A percentile compares a stretch with the other conserved stretches of the same genome.
phyloP scores from a whole-genome alignment of 2,888 invertebrate genomes.

The Operophtera brumata region DNA sequence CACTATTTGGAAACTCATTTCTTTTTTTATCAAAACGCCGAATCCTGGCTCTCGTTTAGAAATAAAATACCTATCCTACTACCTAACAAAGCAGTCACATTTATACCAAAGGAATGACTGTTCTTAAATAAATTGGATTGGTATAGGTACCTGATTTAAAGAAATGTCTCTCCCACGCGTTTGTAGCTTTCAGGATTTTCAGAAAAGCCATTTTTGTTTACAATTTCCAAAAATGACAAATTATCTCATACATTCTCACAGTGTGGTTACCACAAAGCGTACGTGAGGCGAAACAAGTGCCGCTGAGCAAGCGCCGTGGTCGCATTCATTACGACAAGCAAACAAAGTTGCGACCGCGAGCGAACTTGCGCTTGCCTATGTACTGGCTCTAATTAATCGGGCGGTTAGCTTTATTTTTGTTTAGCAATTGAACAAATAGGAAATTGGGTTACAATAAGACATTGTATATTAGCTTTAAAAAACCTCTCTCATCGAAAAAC shows the following conservation, averaged over 20 bases:
- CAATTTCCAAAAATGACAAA: constrained; percentile 5
- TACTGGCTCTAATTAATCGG: constrained; percentile 37
- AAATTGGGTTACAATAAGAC: no score
- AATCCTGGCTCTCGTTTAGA: no score
- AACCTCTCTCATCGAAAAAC: no score
- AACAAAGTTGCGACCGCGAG: constrained; percentile 51
- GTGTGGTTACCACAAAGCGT: constrained; percentile 16
- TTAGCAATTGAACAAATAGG: constrained; percentile 14
- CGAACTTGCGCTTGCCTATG: constrained; percentile 44
- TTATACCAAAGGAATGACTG: no score
- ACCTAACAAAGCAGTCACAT: no score
- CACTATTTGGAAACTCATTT: no score
- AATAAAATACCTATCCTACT: no score
- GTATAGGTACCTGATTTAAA: neutral
- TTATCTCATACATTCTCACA: constrained; percentile 1
- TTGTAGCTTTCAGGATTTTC: neutral
- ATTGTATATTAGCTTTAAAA: neutral
- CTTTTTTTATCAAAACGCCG: no score
- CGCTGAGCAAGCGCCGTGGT: constrained; percentile 39
- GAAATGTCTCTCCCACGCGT: neutral
- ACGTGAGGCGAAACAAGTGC: constrained; percentile 43
- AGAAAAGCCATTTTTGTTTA: neutral
- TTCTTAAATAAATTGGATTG: neutral
- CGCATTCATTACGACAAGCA: constrained; percentile 51
- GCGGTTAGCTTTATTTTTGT: constrained; percentile 31